Base-by-base conservation (phyloP, 2,113 vertebrate genomes). In the Junco hyemalis region DNA sequence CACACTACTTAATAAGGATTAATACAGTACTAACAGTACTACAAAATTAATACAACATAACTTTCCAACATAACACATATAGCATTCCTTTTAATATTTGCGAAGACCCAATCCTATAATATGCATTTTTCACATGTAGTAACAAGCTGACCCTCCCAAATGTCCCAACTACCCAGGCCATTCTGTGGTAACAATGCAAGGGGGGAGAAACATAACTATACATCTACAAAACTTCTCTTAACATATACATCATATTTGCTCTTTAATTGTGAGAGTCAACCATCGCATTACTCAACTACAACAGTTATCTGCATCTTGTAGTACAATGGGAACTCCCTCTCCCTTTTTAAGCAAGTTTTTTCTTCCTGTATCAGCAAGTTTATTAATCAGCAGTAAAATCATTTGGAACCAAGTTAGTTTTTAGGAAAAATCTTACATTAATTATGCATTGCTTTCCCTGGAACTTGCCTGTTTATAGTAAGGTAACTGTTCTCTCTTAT, bases 271-370 rank as follows among this genome's bases (percentile, higher is more conserved):
- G 57, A 36, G n/a, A 60, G n/a, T 36, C 57, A 59, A 12, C 57
- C 23, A 36, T 59, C 2, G 2, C 57, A 60, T 60, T 26, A 36
- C 35, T 60, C 35, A 60, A 26, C 35, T 60, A 36, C 36, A 60
- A 36, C n/a, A 25, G n/a, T 70, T 74, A 20, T n/a, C 57, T 66
- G 56, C 35, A 69, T 40, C 38, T 66, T n/a, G 29, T 40, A 35
- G 18, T 13, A 14, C 0, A 0, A 23, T 24, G 48, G 19, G 24
- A 35, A n/a, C 21, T 22, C 9, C 0, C 5, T 74, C 8, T 22
- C 22, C 13, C 7, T 63, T 6, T 63, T 48, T 38, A 33, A 42
- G 40, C 40, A 40, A 40, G 40, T 40, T 40, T 40, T 40, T 40
- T 40, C 40, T 40, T 13, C 40, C 40, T 69, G 15, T 36, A 14